Conservation (phyloP, 2,113 vertebrate species). For the Scortum barcoo region DNA sequence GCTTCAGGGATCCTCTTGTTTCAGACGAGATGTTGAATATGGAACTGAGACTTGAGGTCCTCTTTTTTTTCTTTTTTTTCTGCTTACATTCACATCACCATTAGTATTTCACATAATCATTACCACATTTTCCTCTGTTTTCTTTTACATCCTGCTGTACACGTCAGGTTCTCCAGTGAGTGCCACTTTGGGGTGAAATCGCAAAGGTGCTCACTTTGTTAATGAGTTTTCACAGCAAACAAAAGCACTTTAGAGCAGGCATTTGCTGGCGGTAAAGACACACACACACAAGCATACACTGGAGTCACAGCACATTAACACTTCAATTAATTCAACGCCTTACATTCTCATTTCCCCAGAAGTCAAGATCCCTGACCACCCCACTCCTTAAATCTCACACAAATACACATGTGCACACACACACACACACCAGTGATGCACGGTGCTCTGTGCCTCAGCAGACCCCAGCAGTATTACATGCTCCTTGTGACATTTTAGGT, state of each 20-base stretch:
- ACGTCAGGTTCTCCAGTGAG: conserved; percentile 33
- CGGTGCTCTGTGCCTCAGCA: conserved; percentile 36
- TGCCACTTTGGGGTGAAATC: conserved; percentile 62
- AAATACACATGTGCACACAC: neutral
- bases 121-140: conserved; percentile 27
- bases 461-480: conserved; percentile 54
- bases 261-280: conserved; percentile 37
- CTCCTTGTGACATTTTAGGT: conserved; percentile 72
- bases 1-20: conserved; percentile 55
- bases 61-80: too few species aligned
- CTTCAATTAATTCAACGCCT: conserved; percentile 80
- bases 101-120: conserved; percentile 43
- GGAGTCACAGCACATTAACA: conserved; percentile 83
- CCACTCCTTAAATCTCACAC: conserved; percentile 5
- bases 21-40: conserved; percentile 57
- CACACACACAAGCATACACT: conserved; percentile 21
- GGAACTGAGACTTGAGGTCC: conserved; percentile 15
- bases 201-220: conserved; percentile 66
- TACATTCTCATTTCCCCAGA: conserved; percentile 77
- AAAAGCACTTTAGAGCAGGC: conserved; percentile 68
- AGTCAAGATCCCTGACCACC: conserved; percentile 74
- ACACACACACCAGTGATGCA: conserved; percentile 19
- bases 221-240: conserved; percentile 79
- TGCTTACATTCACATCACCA: conserved; percentile 8
- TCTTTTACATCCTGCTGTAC: neutral